phyloP scores from a whole-genome alignment of 1,140 invertebrate species.

The Ips nitidus region DNA sequence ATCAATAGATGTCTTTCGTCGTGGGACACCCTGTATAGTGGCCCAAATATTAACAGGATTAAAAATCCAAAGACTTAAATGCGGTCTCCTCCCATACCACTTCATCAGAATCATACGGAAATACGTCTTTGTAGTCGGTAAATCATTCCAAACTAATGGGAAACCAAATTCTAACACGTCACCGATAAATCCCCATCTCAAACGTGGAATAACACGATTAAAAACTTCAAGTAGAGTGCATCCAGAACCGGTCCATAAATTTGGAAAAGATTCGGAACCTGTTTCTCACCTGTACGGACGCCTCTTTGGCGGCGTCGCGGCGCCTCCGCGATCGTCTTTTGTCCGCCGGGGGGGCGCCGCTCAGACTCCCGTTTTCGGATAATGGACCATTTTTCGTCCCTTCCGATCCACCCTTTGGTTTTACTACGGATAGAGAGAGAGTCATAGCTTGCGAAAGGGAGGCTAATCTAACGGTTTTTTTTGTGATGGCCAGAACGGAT shows the following conservation, averaged over 20 bases:
- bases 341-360: constrained; percentile 32
- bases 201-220: constrained; percentile 1
- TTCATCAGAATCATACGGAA: too few species aligned
- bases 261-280: constrained; percentile 17
- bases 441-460: neutral
- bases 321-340: constrained; percentile 33
- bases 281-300: constrained; percentile 29
- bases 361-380: constrained; percentile 34
- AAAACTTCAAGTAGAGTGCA: neutral
- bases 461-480: constrained; percentile 12
- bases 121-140: too few species aligned
- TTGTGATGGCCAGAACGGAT: neutral
- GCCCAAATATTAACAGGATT: too few species aligned
- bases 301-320: constrained; percentile 22
- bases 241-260: neutral
- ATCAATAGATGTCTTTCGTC: too few species aligned
- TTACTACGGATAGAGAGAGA: neutral
- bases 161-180: neutral
- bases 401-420: constrained; percentile 32
- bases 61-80: too few species aligned
- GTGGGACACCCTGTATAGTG: too few species aligned
- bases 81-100: too few species aligned
- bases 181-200: neutral
- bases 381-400: constrained; percentile 38
- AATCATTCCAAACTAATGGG: too few species aligned